Evolutionary conservation across 2,113 vertebrate species (phyloP).

Genomic region (Ptyas mucosa): DNA sequence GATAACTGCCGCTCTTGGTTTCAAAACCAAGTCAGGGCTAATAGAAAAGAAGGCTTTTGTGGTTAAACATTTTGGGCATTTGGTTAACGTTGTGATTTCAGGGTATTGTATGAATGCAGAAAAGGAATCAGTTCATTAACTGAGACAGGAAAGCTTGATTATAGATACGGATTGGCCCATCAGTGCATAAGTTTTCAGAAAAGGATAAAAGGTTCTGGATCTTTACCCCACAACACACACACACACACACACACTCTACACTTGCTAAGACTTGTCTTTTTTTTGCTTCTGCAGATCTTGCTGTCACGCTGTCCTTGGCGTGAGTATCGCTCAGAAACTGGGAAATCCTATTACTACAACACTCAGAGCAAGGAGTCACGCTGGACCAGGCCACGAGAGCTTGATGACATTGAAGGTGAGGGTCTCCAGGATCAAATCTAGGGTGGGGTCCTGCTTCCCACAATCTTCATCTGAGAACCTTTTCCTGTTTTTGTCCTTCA

Average conservation of each 20-base stretch:
- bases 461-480: neutral
- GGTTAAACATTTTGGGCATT: neutral
- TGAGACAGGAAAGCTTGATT: neutral
- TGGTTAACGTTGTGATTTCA: neutral
- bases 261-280: neutral
- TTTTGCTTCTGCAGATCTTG: neutral
- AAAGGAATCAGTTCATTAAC: neutral
- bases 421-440: neutral
- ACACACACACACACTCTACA: neutral
- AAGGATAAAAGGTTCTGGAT: neutral
- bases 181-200: neutral
- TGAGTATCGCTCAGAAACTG: conserved; percentile 15
- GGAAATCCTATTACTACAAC: conserved; percentile 30
- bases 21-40: neutral
- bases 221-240: too few relatives aligned
- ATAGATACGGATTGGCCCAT: neutral
- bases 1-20: neutral
- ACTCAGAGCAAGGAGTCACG: conserved; percentile 22
- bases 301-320: conserved; percentile 18
- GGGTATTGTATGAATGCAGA: neutral
- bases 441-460: neutral
- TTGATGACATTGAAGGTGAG: conserved; percentile 24
- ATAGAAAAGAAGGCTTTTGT: neutral
- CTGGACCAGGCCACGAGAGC: conserved; percentile 24
- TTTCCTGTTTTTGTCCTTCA: conserved; percentile 1